Evolutionary conservation across 2,888 invertebrate genomes (phyloP).

Genomic region (Drosophila ochracea): DNA sequence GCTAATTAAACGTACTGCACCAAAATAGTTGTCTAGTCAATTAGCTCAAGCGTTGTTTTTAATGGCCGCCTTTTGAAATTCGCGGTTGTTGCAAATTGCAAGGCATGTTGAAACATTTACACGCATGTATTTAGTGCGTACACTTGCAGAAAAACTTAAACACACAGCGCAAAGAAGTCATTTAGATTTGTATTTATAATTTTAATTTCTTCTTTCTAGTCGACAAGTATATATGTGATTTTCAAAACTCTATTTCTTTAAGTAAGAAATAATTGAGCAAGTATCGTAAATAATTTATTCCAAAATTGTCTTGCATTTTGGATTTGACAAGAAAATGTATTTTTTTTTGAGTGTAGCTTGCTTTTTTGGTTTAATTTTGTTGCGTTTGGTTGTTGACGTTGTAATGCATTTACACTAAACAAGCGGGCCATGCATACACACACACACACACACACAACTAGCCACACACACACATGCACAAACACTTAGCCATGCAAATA

Average conservation of each 20-base stretch:
- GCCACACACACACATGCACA: constrained; percentile 23
- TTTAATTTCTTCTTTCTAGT: background rate
- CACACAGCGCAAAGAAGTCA: background rate
- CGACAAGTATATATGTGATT: background rate
- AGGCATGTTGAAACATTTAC: constrained; percentile 66
- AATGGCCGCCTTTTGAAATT: constrained; percentile 44
- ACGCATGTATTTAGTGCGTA: constrained; percentile 35
- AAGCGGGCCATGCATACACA: constrained; percentile 51
- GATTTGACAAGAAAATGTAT: background rate
- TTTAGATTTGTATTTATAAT: background rate
- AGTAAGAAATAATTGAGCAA: background rate
- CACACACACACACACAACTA: constrained; percentile 15
- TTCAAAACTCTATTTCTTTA: background rate
- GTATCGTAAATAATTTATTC: background rate
- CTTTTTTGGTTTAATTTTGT: constrained; percentile 18
- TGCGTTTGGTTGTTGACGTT: constrained; percentile 31
- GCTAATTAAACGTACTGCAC: constrained; percentile 54
- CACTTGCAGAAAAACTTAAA: background rate
- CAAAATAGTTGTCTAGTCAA: constrained; percentile 63
- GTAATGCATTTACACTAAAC: constrained; percentile 71
- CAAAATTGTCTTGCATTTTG: background rate
- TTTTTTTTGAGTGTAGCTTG: background rate
- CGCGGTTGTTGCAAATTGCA: constrained; percentile 61
- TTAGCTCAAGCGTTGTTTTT: constrained; percentile 54
- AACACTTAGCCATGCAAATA: constrained; percentile 62